These are phyloP conservation scores for Jacana jacana DNA, from an alignment of 2,113 vertebrate genomes.

Conservation along the genomic window DNA sequence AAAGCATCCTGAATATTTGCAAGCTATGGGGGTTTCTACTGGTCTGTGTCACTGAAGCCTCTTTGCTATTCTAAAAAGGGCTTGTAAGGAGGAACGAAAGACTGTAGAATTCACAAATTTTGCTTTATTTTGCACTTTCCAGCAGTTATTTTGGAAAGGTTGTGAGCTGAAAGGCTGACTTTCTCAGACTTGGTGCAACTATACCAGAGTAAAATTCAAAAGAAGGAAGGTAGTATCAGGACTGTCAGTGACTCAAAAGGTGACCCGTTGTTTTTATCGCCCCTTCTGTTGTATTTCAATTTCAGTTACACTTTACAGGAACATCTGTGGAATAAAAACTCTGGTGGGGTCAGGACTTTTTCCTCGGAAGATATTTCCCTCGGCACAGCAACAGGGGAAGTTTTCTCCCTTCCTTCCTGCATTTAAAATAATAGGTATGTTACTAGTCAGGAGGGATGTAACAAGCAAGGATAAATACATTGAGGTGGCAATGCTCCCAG, in stretches of 20 bases:
- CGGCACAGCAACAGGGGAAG: neutral
- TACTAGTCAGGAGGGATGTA: neutral
- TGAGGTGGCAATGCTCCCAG: neutral
- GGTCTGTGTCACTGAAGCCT: neutral
- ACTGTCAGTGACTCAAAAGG: neutral
- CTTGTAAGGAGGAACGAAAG: neutral
- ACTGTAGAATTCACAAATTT: neutral
- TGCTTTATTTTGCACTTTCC: neutral
- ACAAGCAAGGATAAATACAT: neutral
- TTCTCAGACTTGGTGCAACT: neutral
- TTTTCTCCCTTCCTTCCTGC: neutral
- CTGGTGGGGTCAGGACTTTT: neutral
- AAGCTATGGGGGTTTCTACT: neutral
- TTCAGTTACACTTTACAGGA: slow-evolving; percentile 1
- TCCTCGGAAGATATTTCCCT: neutral
- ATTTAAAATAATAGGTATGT: neutral
- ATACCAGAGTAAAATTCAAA: neutral
- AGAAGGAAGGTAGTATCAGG: neutral
- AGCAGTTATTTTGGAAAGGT: neutral
- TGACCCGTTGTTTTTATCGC: slow-evolving; percentile 22
- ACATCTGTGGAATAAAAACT: neutral
- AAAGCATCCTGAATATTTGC: neutral
- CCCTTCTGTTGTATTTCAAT: slow-evolving; percentile 25
- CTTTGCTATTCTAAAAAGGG: slow-evolving; percentile 25
- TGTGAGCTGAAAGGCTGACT: slow-evolving; percentile 3